Percentiles rank a stretch among this genome's conserved stretches.
Conservation (phyloP, 2,797 vertebrate genomes). For the Pseudopleuronectes americanus region DNA sequence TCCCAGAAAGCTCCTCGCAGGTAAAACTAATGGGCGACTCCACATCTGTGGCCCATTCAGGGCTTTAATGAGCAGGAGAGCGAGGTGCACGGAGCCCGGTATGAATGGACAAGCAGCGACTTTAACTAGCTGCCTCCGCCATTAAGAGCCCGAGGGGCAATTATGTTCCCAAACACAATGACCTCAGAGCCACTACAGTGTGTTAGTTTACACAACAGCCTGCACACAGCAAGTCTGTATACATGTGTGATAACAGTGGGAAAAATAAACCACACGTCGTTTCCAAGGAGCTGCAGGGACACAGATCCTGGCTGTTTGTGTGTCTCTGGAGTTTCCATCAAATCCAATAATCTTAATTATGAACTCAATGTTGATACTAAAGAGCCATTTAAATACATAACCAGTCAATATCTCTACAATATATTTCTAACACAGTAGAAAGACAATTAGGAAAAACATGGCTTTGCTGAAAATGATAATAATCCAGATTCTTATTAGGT, state of each 20-base stretch:
- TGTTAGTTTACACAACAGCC: slow-evolving; percentile 45
- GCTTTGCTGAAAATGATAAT: too few relatives aligned
- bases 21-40: slow-evolving; percentile 69
- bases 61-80: slow-evolving; percentile 74
- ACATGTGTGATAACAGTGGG: background rate
- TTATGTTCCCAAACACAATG: slow-evolving; percentile 68
- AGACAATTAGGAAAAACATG: too few relatives aligned
- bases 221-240: slow-evolving; percentile 8
- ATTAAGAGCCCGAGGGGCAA: slow-evolving; percentile 74
- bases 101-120: slow-evolving; percentile 78
- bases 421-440: too few relatives aligned
- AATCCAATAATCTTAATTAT: too few relatives aligned
- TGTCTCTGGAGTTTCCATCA: too few relatives aligned
- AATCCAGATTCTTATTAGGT: too few relatives aligned
- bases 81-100: slow-evolving; percentile 48
- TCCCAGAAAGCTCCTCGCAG: slow-evolving; percentile 61
- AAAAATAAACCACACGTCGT: too few relatives aligned
- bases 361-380: too few relatives aligned
- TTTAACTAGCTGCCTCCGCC: slow-evolving; percentile 77
- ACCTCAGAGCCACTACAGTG: slow-evolving; percentile 57
- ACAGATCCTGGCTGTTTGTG: too few relatives aligned
- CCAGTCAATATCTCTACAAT: too few relatives aligned
- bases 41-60: slow-evolving; percentile 81
- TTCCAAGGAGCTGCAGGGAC: too few relatives aligned
- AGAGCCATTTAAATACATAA: too few relatives aligned